Evolutionary conservation across 2,888 invertebrate genomes (phyloP), one percentile per base, ranked within the genome.

Genomic region (Adineta ricciae): DNA sequence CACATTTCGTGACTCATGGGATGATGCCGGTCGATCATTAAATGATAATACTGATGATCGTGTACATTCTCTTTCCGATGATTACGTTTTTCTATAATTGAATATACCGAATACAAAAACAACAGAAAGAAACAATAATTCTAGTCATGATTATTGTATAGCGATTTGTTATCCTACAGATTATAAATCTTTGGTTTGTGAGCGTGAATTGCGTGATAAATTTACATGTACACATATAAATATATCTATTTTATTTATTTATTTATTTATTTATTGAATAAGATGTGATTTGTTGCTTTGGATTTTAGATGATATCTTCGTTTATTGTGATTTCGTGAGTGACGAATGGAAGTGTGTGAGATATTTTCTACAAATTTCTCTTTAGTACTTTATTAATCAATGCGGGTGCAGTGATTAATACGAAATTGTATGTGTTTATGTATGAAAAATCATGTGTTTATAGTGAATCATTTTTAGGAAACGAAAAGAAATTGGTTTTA

Each of bases 361-460:
- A 14, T 41, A 41, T 4, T 52, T 27, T 27, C 11, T n/a, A 32
- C 21, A 16, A 36, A 85, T 85, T 2, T 36, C 86, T 86, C 9
- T 89, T 93, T 96, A 90, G 90, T 64, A 91, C 91, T 11, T 87
- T 91, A 64, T 87, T 91, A 83, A 88, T 90, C 83, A 91, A 91
- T 89, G 90, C 90, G 72, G 89, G 90, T 64, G 91, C 91, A 36
- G 88, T 91, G 50, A 88, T 91, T 46, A 91, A 91, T 86, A 90
- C 90, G 86, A 90, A 89, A 87, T 87, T 91, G 91, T 91, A 88
- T 89, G 90, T 89, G 82, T 11, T 83, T 64, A 84, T 2, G 21
- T 46, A 64, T 24, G 27, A 1, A 46, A 46, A 14, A 27, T 41
- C 32, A 87, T 86, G 83, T 84, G 83, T 87, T 87, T 24, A 5